Evolutionary conservation across 2,113 vertebrate species (phyloP), one percentile per base, ranked within the genome.

Genomic region (Xiphias gladius): DNA sequence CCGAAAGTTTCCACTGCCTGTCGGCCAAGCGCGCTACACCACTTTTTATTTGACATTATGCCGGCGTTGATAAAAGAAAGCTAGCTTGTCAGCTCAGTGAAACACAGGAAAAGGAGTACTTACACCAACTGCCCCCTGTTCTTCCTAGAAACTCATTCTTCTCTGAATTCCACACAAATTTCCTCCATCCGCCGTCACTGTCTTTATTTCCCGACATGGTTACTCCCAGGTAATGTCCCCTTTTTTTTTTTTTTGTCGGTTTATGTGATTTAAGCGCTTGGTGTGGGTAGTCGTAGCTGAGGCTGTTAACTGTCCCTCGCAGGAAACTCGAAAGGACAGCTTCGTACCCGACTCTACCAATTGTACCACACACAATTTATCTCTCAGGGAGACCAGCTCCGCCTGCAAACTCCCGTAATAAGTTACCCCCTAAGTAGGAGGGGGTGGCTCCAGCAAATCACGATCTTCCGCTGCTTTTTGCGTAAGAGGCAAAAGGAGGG

Each of bases 101-200:
- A 57, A 71, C n/a, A 6, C 30, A 58, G 13, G 14, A n/a, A 35
- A 62, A 9, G 0, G 35, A 52, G 30, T 80, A 97, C 97, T 98
- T 93, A 98, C 97, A 93, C 97, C 97, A 98, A 48, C 97, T 98
- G 92, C 92, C 48, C 4, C 96, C 97, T 3, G 97, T 98, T 24
- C 97, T 95, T 87, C 97, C 97, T n/a, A 98, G 75, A 89, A 97
- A 97, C 91, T 98, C 97, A 91, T 92, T 96, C 91, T 96, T 97
- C 85, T 98, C 96, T 2, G 97, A 96, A 94, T 97, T 97, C 97
- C 97, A 98, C 86, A 98, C 13, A 91, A 98, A 98, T 48, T 79
- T 95, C 95, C 93, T 97, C 97, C 97, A 98, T 67, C 96, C 95
- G 65, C 96, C 97, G 76, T 96, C 96, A 12, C 76, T 91, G 19